A percentile compares a stretch with the other conserved stretches of the same genome.
Evolutionary conservation across 1,140 invertebrate genomes (phyloP).

Genomic region (Drosophila parabipectinata): DNA sequence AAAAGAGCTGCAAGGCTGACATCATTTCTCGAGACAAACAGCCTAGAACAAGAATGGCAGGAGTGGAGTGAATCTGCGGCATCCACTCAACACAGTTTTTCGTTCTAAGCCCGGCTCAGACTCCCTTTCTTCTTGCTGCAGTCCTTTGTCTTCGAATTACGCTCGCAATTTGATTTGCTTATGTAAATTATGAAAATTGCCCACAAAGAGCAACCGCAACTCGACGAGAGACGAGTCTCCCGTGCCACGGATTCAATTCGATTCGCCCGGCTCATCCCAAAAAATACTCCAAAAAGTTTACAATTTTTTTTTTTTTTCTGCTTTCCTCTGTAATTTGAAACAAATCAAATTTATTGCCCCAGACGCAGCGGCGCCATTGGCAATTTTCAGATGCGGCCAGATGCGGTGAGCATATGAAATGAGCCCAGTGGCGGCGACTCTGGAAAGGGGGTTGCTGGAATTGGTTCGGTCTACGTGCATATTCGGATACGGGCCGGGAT

Average conservation of each 20-base stretch:
- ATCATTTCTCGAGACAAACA: conserved; percentile 27
- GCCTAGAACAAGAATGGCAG: conserved; percentile 20
- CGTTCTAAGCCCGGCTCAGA: conserved; percentile 45
- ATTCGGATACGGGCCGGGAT: conserved; percentile 49
- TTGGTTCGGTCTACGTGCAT: conserved; percentile 45
- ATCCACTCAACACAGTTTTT: conserved; percentile 78
- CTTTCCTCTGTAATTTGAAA: conserved; percentile 75
- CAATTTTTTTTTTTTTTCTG: conserved; percentile 65
- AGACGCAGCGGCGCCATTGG: conserved; percentile 77
- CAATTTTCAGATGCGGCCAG: conserved; percentile 78
- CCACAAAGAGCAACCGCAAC: conserved; percentile 73
- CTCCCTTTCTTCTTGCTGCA: not conserved
- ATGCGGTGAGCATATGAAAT: conserved; percentile 80
- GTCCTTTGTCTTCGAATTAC: conserved; percentile 52
- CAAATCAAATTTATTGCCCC: conserved; percentile 81
- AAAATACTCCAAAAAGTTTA: conserved; percentile 32
- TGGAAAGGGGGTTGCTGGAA: conserved; percentile 23
- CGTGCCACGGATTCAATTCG: conserved; percentile 55
- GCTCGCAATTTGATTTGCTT: conserved; percentile 80
- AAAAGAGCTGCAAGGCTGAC: conserved; percentile 46
- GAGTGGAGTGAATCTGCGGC: conserved; percentile 53
- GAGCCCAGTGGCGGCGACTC: conserved; percentile 28
- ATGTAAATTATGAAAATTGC: conserved; percentile 81
- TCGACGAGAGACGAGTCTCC: conserved; percentile 34
- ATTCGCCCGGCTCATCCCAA: conserved; percentile 65